Percentiles rank a stretch among this genome's conserved stretches.
Conservation (phyloP, 2,888 invertebrate genomes). For the Blera fallax region DNA sequence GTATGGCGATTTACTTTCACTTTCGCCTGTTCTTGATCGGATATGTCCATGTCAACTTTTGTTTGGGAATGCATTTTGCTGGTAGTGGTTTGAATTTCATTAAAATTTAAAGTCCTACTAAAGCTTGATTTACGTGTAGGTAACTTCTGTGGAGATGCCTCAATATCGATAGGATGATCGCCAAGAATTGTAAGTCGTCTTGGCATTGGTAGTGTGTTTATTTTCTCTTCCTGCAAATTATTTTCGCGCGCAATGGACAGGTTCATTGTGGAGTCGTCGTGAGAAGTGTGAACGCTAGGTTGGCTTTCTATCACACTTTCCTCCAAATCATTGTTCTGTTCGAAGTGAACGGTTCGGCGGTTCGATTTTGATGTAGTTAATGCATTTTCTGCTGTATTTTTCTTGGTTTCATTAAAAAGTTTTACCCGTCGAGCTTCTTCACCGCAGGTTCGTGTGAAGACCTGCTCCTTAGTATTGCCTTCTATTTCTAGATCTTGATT, state of each 20-base stretch:
- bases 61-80: background rate
- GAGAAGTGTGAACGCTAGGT: background rate
- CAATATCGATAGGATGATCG: slow-evolving; percentile 6
- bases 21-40: background rate
- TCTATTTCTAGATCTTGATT: background rate
- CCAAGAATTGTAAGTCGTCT: slow-evolving; percentile 28
- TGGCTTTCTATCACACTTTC: background rate
- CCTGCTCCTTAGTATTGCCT: background rate
- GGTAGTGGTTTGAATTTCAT: background rate
- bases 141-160: slow-evolving; percentile 14
- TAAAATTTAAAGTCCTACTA: slow-evolving; percentile 46
- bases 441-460: background rate
- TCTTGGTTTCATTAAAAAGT: slow-evolving; percentile 10
- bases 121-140: slow-evolving; percentile 43
- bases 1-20: background rate
- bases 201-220: slow-evolving; percentile 7
- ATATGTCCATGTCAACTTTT: background rate
- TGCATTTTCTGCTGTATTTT: slow-evolving; percentile 15
- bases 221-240: background rate
- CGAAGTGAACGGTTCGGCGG: slow-evolving; percentile 7
- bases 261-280: background rate
- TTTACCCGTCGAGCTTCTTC: background rate
- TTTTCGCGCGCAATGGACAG: background rate
- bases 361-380: background rate
- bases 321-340: background rate